phyloP scores from a whole-genome alignment of 2,113 vertebrate species.

The Sporophila hypoxantha region DNA sequence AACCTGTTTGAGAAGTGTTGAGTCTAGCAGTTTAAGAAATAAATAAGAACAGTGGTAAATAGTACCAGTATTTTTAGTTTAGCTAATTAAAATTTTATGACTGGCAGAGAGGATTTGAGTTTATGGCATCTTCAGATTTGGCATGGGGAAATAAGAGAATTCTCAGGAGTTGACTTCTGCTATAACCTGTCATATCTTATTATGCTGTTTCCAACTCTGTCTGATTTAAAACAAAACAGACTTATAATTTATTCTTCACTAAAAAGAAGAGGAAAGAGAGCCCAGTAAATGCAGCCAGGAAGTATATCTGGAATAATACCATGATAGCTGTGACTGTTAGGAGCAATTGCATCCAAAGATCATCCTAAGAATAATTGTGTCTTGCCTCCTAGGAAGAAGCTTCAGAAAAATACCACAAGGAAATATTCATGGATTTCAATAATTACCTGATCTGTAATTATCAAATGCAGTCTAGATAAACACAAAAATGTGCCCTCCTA shows the following conservation, averaged over 20 bases:
- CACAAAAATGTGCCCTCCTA: not conserved
- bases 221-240: constrained; percentile 4
- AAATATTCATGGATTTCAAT: not conserved
- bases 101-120: constrained; percentile 1
- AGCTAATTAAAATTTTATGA: constrained; percentile 31
- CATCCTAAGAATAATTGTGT: not conserved
- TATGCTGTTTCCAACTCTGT: not conserved
- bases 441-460: not conserved
- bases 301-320: not conserved
- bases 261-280: not conserved
- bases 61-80: constrained; percentile 14
- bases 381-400: not conserved
- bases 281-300: not conserved
- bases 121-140: constrained; percentile 3
- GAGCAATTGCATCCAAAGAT: not conserved
- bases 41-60: not conserved
- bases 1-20: not conserved
- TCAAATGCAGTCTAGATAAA: not conserved
- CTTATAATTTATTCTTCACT: not conserved
- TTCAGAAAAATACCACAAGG: not conserved
- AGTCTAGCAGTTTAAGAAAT: not conserved
- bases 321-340: not conserved
- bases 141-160: constrained; percentile 1
- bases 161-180: constrained; percentile 1
- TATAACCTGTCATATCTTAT: constrained; percentile 10